Conservation (phyloP, 2,113 vertebrate species). For the Cricetomys ansorgei region DNA sequence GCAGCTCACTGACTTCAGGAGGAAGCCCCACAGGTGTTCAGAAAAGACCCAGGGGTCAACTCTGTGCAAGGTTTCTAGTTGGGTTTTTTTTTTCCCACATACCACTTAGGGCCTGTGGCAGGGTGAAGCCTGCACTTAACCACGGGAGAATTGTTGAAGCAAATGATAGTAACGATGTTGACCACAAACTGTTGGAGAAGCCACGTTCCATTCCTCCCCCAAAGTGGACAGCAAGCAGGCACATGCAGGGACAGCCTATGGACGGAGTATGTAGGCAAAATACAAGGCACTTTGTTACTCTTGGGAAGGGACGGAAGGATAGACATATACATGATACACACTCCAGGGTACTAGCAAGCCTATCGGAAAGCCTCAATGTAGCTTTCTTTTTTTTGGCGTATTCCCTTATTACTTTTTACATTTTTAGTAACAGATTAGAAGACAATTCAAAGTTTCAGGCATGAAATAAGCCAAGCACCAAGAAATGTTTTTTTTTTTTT, state of each 20-base stretch:
- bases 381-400: not conserved
- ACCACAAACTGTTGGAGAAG: not conserved
- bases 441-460: slow-evolving; percentile 34
- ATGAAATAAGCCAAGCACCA: not conserved
- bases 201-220: too few relatives aligned
- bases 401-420: not conserved
- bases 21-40: not conserved
- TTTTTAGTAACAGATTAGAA: slow-evolving; percentile 12
- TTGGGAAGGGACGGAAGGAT: not conserved
- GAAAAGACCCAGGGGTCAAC: not conserved
- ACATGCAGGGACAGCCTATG: not conserved
- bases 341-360: not conserved
- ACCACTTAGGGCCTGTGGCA: not conserved
- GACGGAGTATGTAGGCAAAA: not conserved
- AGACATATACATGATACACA: accelerated
- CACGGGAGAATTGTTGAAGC: not conserved
- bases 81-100: not conserved
- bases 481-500: too few relatives aligned
- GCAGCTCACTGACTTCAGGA: not conserved
- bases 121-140: not conserved
- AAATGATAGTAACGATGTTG: not conserved
- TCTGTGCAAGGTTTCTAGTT: not conserved
- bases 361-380: not conserved
- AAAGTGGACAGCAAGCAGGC: not conserved
- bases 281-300: accelerated